These are phyloP conservation scores for Archocentrus centrarchus DNA, from an alignment of 2,113 vertebrate species.

Conservation along the genomic window DNA sequence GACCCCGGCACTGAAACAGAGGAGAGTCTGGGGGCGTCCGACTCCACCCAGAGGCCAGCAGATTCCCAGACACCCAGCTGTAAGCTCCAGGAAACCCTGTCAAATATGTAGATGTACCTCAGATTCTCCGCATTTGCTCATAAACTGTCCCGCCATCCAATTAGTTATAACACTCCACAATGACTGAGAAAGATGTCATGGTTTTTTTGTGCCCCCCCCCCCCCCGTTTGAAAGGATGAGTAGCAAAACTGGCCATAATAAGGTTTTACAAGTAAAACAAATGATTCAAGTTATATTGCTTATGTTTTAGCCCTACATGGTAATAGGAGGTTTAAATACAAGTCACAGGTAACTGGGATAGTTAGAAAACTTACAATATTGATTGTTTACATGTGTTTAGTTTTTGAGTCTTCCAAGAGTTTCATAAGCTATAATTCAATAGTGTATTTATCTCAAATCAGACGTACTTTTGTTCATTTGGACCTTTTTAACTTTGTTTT, in stretches of 20 bases:
- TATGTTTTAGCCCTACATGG: not conserved
- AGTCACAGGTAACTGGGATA: accelerated
- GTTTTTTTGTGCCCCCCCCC: too few species aligned
- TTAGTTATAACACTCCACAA: slow-evolving; percentile 47
- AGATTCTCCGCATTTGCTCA: slow-evolving; percentile 41
- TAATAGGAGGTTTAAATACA: not conserved
- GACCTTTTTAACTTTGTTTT: not conserved
- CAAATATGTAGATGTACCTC: slow-evolving; percentile 30
- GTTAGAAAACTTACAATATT: not conserved
- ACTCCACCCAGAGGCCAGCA: slow-evolving; percentile 90
- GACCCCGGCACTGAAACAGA: slow-evolving; percentile 96
- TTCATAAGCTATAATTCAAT: too few species aligned
- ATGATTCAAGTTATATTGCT: not conserved
- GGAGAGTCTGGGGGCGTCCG: slow-evolving; percentile 91
- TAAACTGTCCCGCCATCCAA: slow-evolving; percentile 24
- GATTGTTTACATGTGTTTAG: accelerated
- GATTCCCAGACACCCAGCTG: slow-evolving; percentile 90
- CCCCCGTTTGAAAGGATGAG: slow-evolving; percentile 13
- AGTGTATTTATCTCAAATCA: not conserved
- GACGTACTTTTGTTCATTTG: not conserved
- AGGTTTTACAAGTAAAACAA: not conserved
- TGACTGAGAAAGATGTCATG: slow-evolving; percentile 52
- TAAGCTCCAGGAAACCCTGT: slow-evolving; percentile 80
- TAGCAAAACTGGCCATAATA: not conserved
- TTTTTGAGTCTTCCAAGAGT: not conserved